Evolutionary conservation across 2,797 vertebrate genomes (phyloP).

Genomic region (Australoheros facetus): DNA sequence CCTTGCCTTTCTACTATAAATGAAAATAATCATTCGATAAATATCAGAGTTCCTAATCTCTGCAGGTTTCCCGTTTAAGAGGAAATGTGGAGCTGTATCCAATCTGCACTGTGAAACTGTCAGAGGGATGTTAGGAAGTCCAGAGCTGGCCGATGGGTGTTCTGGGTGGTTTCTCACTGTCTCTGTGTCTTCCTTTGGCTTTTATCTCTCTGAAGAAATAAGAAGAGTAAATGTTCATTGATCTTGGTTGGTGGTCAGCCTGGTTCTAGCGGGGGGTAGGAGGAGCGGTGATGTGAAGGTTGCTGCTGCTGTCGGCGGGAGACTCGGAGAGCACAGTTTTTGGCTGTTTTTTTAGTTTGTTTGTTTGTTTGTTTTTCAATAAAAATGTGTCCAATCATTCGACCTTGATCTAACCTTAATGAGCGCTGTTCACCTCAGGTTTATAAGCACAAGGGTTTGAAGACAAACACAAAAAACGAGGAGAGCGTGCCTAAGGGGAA

Average conservation of each 20-base stretch:
- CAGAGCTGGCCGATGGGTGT: neutral
- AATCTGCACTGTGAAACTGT: slow-evolving; percentile 14
- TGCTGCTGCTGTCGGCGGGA: slow-evolving; percentile 21
- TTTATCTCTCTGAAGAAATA: slow-evolving; percentile 54
- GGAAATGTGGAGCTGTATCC: neutral
- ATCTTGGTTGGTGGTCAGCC: slow-evolving; percentile 57
- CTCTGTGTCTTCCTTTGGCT: slow-evolving; percentile 28
- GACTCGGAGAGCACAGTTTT: slow-evolving; percentile 13
- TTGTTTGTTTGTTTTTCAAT: neutral
- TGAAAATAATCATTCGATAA: slow-evolving; percentile 24
- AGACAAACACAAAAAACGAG: slow-evolving; percentile 9
- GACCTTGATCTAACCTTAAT: slow-evolving; percentile 73
- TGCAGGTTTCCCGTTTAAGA: slow-evolving; percentile 4
- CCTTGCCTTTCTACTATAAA: slow-evolving; percentile 34
- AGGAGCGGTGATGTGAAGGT: slow-evolving; percentile 27
- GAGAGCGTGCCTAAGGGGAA: neutral
- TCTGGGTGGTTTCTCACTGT: slow-evolving; percentile 30
- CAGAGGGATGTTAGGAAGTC: neutral
- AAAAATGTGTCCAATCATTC: slow-evolving; percentile 41
- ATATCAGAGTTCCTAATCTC: slow-evolving; percentile 33
- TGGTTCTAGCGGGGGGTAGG: slow-evolving; percentile 17
- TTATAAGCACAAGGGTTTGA: slow-evolving; percentile 15
- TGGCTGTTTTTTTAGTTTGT: neutral
- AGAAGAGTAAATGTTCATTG: slow-evolving; percentile 45
- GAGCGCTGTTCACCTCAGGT: slow-evolving; percentile 27